Percentiles rank a stretch among this genome's conserved stretches.
These are phyloP conservation scores for Synchiropus splendidus DNA, from an alignment of 2,113 vertebrate genomes.

Conservation along the genomic window DNA sequence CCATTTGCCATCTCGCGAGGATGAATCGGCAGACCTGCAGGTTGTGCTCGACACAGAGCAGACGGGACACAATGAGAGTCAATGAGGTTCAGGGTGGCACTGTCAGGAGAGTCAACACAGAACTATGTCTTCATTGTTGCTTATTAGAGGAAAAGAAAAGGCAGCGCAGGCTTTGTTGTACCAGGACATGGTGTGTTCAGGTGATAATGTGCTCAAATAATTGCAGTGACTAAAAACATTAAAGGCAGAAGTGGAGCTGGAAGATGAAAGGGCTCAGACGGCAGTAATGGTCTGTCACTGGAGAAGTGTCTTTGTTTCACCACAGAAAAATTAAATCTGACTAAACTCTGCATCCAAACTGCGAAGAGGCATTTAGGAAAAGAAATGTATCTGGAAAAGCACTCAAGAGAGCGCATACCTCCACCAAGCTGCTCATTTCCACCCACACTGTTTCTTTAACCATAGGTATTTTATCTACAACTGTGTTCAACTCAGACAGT, in stretches of 20 bases:
- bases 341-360: no score
- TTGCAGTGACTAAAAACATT: not conserved
- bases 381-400: no score
- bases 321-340: no score
- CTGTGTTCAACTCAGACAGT: no score
- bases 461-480: no score
- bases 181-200: slow-evolving; percentile 4
- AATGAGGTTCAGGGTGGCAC: slow-evolving; percentile 29
- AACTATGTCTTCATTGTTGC: slow-evolving; percentile 25
- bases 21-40: slow-evolving; percentile 43
- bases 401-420: no score
- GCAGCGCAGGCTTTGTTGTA: slow-evolving; percentile 17
- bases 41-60: slow-evolving; percentile 36
- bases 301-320: not conserved
- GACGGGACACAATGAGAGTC: slow-evolving; percentile 33
- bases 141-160: slow-evolving; percentile 10
- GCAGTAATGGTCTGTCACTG: not conserved
- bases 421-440: no score
- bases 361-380: no score
- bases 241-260: not conserved
- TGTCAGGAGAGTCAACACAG: slow-evolving; percentile 30
- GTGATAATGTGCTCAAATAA: not conserved
- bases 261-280: not conserved
- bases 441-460: no score
- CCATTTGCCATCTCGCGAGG: slow-evolving; percentile 39